Percentiles rank a stretch among this genome's conserved stretches.
Conservation (phyloP, 1,140 invertebrate genomes). For the Nilaparvata lugens region DNA sequence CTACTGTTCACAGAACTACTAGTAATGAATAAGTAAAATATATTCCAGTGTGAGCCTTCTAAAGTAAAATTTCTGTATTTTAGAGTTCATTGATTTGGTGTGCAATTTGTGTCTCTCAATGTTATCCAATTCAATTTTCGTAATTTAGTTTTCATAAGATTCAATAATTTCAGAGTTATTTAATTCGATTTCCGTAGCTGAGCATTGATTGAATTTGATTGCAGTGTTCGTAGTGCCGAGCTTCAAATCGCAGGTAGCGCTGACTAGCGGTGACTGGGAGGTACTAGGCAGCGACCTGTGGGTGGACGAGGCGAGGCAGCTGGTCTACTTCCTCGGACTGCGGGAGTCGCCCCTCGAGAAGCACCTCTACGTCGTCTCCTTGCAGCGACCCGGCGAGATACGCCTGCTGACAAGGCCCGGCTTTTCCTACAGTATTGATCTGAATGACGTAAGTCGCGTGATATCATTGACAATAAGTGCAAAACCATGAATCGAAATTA, state of each 20-base stretch:
- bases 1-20: too few relatives aligned
- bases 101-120: too few relatives aligned
- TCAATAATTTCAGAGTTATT: too few relatives aligned
- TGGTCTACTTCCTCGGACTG: slow-evolving; percentile 75
- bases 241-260: slow-evolving; percentile 41
- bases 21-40: too few relatives aligned
- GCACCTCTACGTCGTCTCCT: slow-evolving; percentile 71
- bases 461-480: background rate
- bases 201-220: too few relatives aligned
- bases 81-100: too few relatives aligned
- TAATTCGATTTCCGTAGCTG: too few relatives aligned
- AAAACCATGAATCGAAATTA: too few relatives aligned
- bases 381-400: slow-evolving; percentile 53
- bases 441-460: slow-evolving; percentile 54
- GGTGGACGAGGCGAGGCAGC: slow-evolving; percentile 57
- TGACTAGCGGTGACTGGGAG: slow-evolving; percentile 77
- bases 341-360: slow-evolving; percentile 72
- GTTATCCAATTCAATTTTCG: too few relatives aligned
- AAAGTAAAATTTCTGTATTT: too few relatives aligned
- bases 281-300: slow-evolving; percentile 66
- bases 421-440: slow-evolving; percentile 67
- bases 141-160: too few relatives aligned
- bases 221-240: background rate
- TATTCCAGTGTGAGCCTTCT: too few relatives aligned
- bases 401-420: slow-evolving; percentile 62